phyloP scores from a whole-genome alignment of 1,140 invertebrate genomes.

The Magallana ariakensis region DNA sequence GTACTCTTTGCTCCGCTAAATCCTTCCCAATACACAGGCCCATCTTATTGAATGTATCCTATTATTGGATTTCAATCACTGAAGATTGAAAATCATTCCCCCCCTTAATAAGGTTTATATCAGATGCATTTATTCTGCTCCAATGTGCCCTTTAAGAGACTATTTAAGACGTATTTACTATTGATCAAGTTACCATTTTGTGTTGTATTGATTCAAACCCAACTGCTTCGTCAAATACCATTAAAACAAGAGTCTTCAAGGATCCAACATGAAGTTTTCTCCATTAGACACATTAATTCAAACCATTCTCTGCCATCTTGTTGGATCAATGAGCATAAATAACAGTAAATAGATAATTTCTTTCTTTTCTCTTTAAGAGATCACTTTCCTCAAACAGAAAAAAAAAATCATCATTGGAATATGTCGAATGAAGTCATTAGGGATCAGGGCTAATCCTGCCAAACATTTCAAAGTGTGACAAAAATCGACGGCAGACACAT shows the following conservation, averaged over 20 bases:
- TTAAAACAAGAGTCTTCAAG: neutral
- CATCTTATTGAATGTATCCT: constrained; percentile 29
- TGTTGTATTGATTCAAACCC: constrained; percentile 25
- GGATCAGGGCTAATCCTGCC: neutral
- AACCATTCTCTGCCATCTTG: constrained; percentile 13
- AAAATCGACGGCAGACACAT: constrained; percentile 29
- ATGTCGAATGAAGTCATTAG: constrained; percentile 4
- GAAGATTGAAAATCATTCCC: constrained; percentile 27
- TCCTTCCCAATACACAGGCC: neutral
- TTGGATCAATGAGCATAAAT: neutral
- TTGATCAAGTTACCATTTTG: constrained; percentile 25
- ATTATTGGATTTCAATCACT: constrained; percentile 33
- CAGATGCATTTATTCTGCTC: constrained; percentile 36
- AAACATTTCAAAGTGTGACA: constrained; percentile 17
- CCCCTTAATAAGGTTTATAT: constrained; percentile 11
- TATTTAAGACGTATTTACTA: constrained; percentile 27
- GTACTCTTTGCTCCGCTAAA: neutral
- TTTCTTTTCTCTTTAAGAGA: neutral
- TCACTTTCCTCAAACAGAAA: neutral
- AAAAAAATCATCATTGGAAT: constrained; percentile 15
- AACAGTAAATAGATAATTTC: constrained; percentile 17
- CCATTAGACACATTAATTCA: constrained; percentile 27
- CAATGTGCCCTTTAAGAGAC: constrained; percentile 23
- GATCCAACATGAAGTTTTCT: neutral
- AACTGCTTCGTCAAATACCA: neutral